These are phyloP conservation scores for Meiosimyza decipiens DNA, from an alignment of 2,888 invertebrate species.

Conservation along the genomic window DNA sequence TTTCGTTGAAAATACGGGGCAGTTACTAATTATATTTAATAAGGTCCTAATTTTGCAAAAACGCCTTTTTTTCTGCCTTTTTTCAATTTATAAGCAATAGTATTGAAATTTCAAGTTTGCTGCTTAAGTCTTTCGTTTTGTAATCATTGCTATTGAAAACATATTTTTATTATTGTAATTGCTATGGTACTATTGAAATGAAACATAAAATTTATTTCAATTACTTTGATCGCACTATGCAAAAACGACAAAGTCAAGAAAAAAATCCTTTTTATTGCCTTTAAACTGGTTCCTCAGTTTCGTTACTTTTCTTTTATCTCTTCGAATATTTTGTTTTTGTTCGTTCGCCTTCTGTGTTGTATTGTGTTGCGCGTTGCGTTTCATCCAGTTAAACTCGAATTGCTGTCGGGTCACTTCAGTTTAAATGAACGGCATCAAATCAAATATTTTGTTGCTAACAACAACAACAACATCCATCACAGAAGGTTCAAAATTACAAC, in stretches of 20 bases:
- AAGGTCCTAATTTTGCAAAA: constrained; percentile 34
- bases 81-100: neutral
- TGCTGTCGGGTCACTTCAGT: constrained; percentile 53
- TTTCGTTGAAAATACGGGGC: too few relatives aligned
- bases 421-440: constrained; percentile 45
- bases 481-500: neutral
- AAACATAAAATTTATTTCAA: too few relatives aligned
- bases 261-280: neutral
- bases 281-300: constrained; percentile 8
- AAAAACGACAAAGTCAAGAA: neutral
- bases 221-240: neutral
- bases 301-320: neutral
- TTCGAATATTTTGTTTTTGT: constrained; percentile 39
- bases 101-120: constrained; percentile 28
- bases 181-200: too few relatives aligned
- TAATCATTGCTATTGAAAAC: neutral
- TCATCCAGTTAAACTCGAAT: constrained; percentile 26
- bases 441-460: constrained; percentile 43
- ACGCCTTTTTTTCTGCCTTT: neutral
- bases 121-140: constrained; percentile 44
- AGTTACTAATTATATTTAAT: neutral
- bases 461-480: constrained; percentile 4
- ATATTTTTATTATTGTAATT: neutral
- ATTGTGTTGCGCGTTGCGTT: constrained; percentile 24
- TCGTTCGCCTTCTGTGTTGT: constrained; percentile 45